These are phyloP conservation scores for Meteorus cinctellus DNA, from an alignment of 2,888 invertebrate species.

Conservation along the genomic window DNA sequence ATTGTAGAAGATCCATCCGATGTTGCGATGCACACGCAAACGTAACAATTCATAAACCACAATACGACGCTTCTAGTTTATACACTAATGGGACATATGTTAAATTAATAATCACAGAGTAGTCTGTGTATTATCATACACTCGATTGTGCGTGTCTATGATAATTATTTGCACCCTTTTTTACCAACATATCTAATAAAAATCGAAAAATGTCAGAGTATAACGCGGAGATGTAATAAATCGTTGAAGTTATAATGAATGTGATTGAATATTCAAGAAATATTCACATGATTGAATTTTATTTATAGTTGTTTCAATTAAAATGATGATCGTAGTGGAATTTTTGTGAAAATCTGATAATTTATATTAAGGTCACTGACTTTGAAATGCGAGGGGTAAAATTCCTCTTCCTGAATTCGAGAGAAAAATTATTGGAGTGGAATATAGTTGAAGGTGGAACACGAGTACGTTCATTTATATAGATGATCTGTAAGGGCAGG, in stretches of 20 bases:
- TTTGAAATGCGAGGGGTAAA: background rate
- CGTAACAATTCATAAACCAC: background rate
- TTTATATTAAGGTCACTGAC: slow-evolving; percentile 8
- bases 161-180: slow-evolving; percentile 16
- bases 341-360: slow-evolving; percentile 1
- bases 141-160: background rate
- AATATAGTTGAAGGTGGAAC: background rate
- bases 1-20: background rate
- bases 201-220: background rate
- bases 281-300: background rate
- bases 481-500: background rate
- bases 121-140: background rate
- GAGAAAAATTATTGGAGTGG: slow-evolving; percentile 15
- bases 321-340: background rate
- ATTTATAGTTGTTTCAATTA: slow-evolving; percentile 19
- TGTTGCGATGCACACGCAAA: slow-evolving; percentile 12
- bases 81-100: slow-evolving; percentile 13
- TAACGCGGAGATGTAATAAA: background rate
- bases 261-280: background rate
- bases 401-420: background rate
- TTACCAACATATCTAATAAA: background rate
- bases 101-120: slow-evolving; percentile 21
- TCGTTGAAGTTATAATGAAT: too few relatives aligned
- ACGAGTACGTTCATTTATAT: background rate
- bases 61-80: background rate